Evolutionary conservation across 2,797 vertebrate species (phyloP).

Genomic region (Anguilla megastoma): DNA sequence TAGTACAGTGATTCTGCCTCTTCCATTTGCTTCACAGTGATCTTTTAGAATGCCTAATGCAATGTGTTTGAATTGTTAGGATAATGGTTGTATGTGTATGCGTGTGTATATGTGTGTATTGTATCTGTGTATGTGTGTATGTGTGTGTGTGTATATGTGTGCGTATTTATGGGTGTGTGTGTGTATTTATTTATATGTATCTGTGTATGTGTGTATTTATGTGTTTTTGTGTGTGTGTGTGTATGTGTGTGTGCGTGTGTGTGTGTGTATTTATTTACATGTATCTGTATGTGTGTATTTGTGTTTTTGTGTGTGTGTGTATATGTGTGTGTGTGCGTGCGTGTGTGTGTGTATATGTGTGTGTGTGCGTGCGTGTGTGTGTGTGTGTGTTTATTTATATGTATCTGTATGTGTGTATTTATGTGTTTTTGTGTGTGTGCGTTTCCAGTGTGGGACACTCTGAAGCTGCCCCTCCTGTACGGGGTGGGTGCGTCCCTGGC

Average conservation of each 20-base stretch:
- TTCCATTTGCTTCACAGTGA: not conserved
- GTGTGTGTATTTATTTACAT: not conserved
- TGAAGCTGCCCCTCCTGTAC: conserved; percentile 89
- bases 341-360: not conserved
- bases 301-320: not conserved
- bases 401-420: not conserved
- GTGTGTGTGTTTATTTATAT: not conserved
- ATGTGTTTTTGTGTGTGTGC: conserved; percentile 5
- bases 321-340: not conserved
- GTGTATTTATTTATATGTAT: not conserved
- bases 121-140: not conserved
- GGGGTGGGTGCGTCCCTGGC: conserved; percentile 78
- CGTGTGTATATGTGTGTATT: not conserved
- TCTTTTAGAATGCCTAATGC: not conserved
- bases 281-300: not conserved
- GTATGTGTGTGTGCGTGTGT: not conserved
- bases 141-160: not conserved
- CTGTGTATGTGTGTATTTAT: conserved; percentile 7
- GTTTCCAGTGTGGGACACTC: conserved; percentile 86
- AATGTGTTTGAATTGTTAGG: not conserved
- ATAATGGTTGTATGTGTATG: not conserved
- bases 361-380: not conserved
- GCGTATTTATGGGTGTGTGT: not conserved
- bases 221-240: not conserved
- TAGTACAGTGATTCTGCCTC: not conserved